Conservation (phyloP, 2,797 vertebrate genomes). For the Malurus splendens region DNA sequence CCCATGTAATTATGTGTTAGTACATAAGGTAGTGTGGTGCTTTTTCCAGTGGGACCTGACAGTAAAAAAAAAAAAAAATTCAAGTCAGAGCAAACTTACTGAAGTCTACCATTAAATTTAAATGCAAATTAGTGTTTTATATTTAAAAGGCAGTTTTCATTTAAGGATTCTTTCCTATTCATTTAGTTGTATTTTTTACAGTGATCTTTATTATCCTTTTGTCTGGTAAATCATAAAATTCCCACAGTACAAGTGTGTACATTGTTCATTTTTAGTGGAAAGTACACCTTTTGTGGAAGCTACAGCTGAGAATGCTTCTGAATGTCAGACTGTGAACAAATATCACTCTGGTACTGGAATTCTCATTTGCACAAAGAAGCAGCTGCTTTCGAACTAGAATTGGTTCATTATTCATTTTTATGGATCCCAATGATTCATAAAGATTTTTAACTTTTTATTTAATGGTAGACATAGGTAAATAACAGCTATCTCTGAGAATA, state of each 20-base stretch:
- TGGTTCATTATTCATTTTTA: neutral
- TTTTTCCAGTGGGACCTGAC: neutral
- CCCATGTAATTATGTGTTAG: neutral
- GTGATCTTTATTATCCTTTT: neutral
- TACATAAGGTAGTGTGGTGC: neutral
- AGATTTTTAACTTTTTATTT: neutral
- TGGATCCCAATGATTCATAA: neutral
- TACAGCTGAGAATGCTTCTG: neutral
- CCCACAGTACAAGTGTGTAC: neutral
- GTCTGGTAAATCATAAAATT: neutral
- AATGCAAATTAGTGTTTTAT: neutral
- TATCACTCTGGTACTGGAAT: neutral
- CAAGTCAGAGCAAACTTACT: neutral
- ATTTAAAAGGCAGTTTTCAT: neutral
- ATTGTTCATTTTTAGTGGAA: neutral
- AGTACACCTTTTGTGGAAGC: neutral
- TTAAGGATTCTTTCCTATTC: neutral
- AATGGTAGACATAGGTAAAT: neutral
- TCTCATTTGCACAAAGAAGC: neutral
- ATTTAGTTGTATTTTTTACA: neutral
- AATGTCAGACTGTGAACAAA: neutral
- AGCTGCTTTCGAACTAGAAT: neutral
- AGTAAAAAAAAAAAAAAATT: neutral
- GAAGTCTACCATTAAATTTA: neutral
- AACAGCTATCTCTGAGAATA: neutral